Evolutionary conservation across 2,113 vertebrate species (phyloP).

Genomic region (Amblyopsis rosae): DNA sequence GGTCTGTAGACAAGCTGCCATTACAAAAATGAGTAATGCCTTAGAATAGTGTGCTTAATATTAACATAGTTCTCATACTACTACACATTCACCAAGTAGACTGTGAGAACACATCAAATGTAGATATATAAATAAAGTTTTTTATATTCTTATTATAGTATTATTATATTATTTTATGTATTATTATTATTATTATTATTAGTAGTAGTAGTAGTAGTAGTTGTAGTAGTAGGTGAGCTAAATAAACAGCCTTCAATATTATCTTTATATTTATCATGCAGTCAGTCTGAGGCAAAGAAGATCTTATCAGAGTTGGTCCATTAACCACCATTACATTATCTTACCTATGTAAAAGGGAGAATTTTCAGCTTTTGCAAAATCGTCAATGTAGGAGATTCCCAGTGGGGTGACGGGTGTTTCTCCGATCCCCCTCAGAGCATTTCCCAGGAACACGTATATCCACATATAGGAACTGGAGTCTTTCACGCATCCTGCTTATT

Average conservation of each 20-base stretch:
- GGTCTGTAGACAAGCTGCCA: conserved; percentile 82
- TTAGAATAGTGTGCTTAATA: background rate
- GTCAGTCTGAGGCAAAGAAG: background rate
- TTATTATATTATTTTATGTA: no score
- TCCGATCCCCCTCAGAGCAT: conserved; percentile 88
- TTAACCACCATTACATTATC: background rate
- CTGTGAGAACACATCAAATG: background rate
- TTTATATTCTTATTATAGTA: no score
- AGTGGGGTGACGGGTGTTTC: conserved; percentile 87
- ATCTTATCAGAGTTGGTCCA: background rate
- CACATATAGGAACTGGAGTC: conserved; percentile 81
- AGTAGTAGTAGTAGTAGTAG: no score
- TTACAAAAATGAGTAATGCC: background rate
- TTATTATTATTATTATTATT: no score
- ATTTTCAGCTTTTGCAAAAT: conserved; percentile 86
- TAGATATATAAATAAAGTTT: background rate
- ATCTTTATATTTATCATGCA: background rate
- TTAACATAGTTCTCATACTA: background rate
- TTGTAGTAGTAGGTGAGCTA: background rate
- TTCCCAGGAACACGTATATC: conserved; percentile 89
- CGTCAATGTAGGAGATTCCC: conserved; percentile 91
- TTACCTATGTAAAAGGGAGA: conserved; percentile 88
- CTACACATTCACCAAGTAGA: background rate
- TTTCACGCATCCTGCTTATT: conserved; percentile 75
- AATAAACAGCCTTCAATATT: background rate